Base-by-base conservation (phyloP, 2,113 vertebrate species). In the Cebidichthys violaceus region DNA sequence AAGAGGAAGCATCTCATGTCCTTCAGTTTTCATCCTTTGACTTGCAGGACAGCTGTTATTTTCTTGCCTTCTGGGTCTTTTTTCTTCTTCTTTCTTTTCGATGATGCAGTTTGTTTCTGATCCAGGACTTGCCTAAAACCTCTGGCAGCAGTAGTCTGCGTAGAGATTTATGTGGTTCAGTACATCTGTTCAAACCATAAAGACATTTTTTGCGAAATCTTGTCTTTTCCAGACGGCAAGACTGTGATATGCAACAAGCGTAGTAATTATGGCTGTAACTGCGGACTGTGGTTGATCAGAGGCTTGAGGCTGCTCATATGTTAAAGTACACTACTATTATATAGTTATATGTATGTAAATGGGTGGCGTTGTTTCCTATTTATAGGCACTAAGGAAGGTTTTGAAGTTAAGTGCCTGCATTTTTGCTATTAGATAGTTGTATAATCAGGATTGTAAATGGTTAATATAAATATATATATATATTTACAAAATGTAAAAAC, bases 181-280 rank as follows among this genome's bases (percentile, higher is more conserved):
- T 89, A 76, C 91, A 90, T 94, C 93, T 94, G 93, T 85, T 89
- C 74, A 86, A 93, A 88, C 86, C 82, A 94, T 93, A 84, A 86
- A 73, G 84, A 87, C 80, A 47, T 88, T 89, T 82, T 82, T 75
- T 90, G 79, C 81, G 71, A 77, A 83, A 85, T 89, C 74, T 76
- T 85, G 88, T 80, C 70, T 88, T 84, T 87, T 90, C 83, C 79
- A 83, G 83, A 86, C 81, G 33, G 75, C 52, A 83, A 72, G 85
- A 86, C 83, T 83, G 77, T 87, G 78, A 86, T 87, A 81, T 89
- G 88, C 81, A 84, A 90, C 74, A 76, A 79, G 84, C 69, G 10
- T 82, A 88, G 88, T 87, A 84, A 89, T 89, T 88, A 87, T 77
- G 85, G 84, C 89, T 76, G 69, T 61, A 84, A 77, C 77, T 70